Base-by-base conservation (phyloP, 2,888 invertebrate species). In the Drosophila neutralis region DNA sequence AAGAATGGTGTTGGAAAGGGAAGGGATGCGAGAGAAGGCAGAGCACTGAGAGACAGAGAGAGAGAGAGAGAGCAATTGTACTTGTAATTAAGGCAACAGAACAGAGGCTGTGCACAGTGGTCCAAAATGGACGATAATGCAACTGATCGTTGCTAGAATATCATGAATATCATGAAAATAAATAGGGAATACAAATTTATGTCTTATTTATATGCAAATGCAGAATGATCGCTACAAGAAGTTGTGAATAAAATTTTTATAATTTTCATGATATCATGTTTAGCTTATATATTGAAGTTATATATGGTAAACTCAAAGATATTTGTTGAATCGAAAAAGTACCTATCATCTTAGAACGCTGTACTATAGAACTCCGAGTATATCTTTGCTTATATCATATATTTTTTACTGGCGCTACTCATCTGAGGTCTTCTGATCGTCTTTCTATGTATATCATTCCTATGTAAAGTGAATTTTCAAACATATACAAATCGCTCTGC, bases 1-100 rank as follows among this genome's bases (percentile, higher is more conserved):
- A 69, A 54, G 51, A 49, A 36, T 4, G 52, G 27, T 24, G 35
- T 18, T 40, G 40, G 2, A 13, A 54, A 29, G 72, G 53, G 31
- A 45, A 49, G 49, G n/a, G 35, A 53, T 33, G 33, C 33, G 10
- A 11, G 11, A 33, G 33, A 70, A 54, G 38, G 7, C n/a, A 29
- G 45, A 53, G 57, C 24, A 53, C 7, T 21, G 35, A 35, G 54
- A 15, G 24, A 35, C 24, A 31, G n/a, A 7, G n/a, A 15, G 24
- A 53, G 35, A 31, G n/a, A 27, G 40, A 21, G 40, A 38, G 38
- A 53, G 10, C 24, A 53, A 24, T 53, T 35, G 15, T 18, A 24
- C 24, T 35, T 53, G 21, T 15, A 45, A 18, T 53, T 18, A 18
- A 24, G 10, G 21, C 33, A 33, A 53, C 15, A 10, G 3, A 10